phyloP scores from a whole-genome alignment of 2,797 vertebrate genomes.

The Lagocephalus sceleratus region DNA sequence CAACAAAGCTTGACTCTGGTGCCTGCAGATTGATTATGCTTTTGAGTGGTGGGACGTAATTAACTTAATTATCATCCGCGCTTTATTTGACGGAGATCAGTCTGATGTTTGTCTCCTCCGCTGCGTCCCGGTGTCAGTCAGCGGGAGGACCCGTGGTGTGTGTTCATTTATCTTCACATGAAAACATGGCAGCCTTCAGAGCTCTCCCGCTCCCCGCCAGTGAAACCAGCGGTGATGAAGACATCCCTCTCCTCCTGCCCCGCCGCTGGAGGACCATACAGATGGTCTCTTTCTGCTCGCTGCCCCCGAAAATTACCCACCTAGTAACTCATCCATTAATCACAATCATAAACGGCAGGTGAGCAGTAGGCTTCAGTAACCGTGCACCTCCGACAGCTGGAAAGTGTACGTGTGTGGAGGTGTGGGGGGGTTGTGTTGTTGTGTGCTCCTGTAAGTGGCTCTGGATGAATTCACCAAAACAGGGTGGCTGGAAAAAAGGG shows the following conservation, averaged over 20 bases:
- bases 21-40: too few relatives aligned
- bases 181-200: conserved; percentile 6
- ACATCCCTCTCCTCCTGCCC: conserved; percentile 22
- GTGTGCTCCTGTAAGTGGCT: conserved; percentile 38
- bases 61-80: too few relatives aligned
- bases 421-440: conserved; percentile 11
- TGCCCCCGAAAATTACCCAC: conserved; percentile 49
- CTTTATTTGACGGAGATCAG: too few relatives aligned
- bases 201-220: conserved; percentile 7
- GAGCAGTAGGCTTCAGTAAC: conserved; percentile 48
- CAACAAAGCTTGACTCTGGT: too few relatives aligned
- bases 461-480: conserved; percentile 24
- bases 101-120: too few relatives aligned
- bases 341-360: conserved; percentile 60
- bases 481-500: conserved; percentile 12
- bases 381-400: conserved; percentile 52
- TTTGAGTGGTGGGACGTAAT: too few relatives aligned
- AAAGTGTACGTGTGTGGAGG: conserved; percentile 2
- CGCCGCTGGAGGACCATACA: conserved; percentile 32
- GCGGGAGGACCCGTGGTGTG: too few relatives aligned
- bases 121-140: too few relatives aligned
- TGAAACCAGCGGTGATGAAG: conserved; percentile 39
- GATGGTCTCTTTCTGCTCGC: conserved; percentile 65
- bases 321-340: conserved; percentile 60
- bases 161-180: not conserved